Evolutionary conservation across 1,140 invertebrate species (phyloP), one percentile per base, ranked within the genome.

Genomic region (Drosophila takahashii): DNA sequence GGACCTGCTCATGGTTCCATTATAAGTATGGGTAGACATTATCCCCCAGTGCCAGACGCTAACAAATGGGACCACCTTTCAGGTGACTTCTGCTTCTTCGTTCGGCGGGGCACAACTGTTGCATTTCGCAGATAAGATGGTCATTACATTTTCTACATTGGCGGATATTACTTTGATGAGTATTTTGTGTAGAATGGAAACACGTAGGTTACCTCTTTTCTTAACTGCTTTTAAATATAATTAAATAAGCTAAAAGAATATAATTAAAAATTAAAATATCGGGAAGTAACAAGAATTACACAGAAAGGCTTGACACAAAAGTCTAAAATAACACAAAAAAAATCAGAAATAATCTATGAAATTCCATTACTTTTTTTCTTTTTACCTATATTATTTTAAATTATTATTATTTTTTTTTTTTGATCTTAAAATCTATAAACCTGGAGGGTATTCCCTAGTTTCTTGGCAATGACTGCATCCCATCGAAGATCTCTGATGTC

Each of bases 1-100:
- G 58, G 16, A 52, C 62, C 56, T 45, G 72, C 60, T 42, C 37
- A 2, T 22, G 29, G 26, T 32, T n/a, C 32, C 13, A 10, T 18
- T 15, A n/a, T 27, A 13, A 22, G 22, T 22, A 22, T 37, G 11
- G 11, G 34, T 18, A 10, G 5, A 34, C 34, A 29, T 13, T 37
- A 16, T 37, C 34, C 34, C 11, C 34, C 11, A 7, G 27, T 50
- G 36, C 22, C 22, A 72, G 56, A 66, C 66, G 51, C 62, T 76
- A 61, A 81, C 80, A 83, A 83, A 83, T 84, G 80, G 47, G 80
- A 84, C 80, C 80, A 83, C 80, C 80, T 54, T 79, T 59, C 69
- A 60, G 52, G 48, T 67, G 60, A 50, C 39, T 60, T 57, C 59
- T 39, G 39, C n/a, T 2, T 22, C 22, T 22, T 22, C 22, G 1